A percentile compares a stretch with the other conserved stretches of the same genome.
phyloP scores from a whole-genome alignment of 2,888 invertebrate genomes.

The Chloroclystis v-ata region DNA sequence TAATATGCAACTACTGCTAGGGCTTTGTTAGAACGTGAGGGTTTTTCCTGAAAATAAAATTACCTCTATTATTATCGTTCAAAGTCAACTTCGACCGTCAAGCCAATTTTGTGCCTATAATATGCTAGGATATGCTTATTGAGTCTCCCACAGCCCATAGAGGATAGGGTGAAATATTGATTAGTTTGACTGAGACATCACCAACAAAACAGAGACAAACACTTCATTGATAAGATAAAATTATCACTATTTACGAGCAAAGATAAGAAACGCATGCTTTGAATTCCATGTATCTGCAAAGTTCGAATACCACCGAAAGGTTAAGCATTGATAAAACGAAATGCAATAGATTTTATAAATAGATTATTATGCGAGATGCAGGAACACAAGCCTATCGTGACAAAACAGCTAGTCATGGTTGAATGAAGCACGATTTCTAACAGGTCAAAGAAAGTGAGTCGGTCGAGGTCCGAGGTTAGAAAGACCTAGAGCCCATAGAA shows the following conservation, averaged over 20 bases:
- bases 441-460: conserved; percentile 62
- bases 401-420: conserved; percentile 40
- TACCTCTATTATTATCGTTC: neutral
- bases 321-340: neutral
- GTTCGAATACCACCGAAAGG: neutral
- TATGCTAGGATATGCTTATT: conserved; percentile 9
- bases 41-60: conserved; percentile 13
- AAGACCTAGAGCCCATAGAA: conserved; percentile 30
- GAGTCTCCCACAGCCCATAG: conserved; percentile 3
- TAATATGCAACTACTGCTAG: too few relatives aligned
- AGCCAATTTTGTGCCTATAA: neutral
- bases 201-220: conserved; percentile 34
- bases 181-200: conserved; percentile 15
- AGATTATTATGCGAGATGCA: neutral
- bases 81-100: neutral
- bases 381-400: conserved; percentile 33
- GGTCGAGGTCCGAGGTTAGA: conserved; percentile 34
- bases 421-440: conserved; percentile 52
- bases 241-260: conserved; percentile 31
- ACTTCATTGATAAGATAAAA: conserved; percentile 40
- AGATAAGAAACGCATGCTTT: conserved; percentile 41
- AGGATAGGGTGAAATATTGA: neutral
- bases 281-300: conserved; percentile 30
- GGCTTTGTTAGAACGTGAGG: conserved; percentile 20
- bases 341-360: neutral